Conservation (phyloP, 1,140 invertebrate genomes). For the Listronotus bonariensis region DNA sequence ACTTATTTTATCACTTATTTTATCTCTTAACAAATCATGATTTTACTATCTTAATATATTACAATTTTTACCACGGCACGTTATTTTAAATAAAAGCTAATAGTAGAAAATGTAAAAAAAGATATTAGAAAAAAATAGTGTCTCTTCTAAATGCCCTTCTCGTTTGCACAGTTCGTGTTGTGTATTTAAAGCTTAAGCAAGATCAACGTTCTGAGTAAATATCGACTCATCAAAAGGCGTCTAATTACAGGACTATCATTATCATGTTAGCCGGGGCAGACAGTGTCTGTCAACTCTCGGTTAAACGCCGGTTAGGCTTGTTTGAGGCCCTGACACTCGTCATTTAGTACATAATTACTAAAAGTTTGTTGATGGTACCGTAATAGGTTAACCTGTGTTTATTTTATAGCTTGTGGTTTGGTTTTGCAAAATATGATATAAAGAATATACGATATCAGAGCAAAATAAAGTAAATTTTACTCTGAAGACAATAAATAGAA, state of each 20-base stretch:
- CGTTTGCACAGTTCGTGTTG: too few relatives aligned
- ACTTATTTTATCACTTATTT: too few relatives aligned
- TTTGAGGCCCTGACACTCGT: conserved; percentile 21
- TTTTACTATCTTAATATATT: too few relatives aligned
- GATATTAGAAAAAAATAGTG: too few relatives aligned
- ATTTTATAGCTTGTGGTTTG: conserved; percentile 25
- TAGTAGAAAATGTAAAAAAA: too few relatives aligned
- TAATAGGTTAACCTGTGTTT: conserved; percentile 21
- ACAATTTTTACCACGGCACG: too few relatives aligned
- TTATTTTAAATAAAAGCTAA: too few relatives aligned
- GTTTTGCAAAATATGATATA: background rate
- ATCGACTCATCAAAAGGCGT: conserved; percentile 25
- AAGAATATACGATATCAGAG: too few relatives aligned
- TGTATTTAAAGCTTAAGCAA: conserved; percentile 8
- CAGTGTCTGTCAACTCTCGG: conserved; percentile 32
- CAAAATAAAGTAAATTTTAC: too few relatives aligned
- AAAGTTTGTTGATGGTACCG: background rate
- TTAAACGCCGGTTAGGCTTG: conserved; percentile 20
- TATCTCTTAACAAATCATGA: too few relatives aligned
- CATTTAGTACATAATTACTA: conserved; percentile 19
- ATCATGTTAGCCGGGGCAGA: conserved; percentile 31
- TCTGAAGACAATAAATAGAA: too few relatives aligned
- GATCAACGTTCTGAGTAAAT: conserved; percentile 25
- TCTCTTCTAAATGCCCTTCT: too few relatives aligned
- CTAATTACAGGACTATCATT: conserved; percentile 36